Conservation (phyloP, 2,797 vertebrate genomes). For the Sitta carolinensis region DNA sequence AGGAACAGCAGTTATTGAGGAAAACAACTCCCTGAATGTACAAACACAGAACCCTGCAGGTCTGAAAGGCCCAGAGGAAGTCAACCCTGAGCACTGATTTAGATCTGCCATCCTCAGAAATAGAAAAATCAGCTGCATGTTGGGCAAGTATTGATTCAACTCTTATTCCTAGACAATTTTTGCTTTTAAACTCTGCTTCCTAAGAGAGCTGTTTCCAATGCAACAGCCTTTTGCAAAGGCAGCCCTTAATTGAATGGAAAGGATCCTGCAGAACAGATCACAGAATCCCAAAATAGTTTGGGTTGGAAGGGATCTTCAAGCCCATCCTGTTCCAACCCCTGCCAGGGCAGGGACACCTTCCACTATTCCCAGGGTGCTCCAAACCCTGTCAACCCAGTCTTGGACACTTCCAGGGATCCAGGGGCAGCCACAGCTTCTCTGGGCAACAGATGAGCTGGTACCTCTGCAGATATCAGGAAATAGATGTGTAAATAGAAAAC, state of each 20-base stretch:
- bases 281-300: not conserved
- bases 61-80: not conserved
- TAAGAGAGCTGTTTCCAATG: not conserved
- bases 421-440: not conserved
- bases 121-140: not conserved
- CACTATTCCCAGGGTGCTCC: accelerated
- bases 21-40: not conserved
- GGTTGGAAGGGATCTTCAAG: not conserved
- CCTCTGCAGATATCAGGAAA: not conserved
- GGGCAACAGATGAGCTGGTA: not conserved
- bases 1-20: not conserved
- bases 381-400: accelerated
- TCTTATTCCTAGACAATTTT: not conserved
- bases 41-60: not conserved
- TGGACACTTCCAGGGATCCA: not conserved
- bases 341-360: not conserved
- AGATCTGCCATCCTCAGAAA: not conserved
- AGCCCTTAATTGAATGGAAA: not conserved
- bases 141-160: too few species aligned
- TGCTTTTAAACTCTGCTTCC: not conserved
- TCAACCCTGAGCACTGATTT: not conserved
- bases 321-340: accelerated
- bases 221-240: not conserved
- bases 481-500: accelerated
- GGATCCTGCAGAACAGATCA: not conserved